Evolutionary conservation across 1,140 invertebrate species (phyloP), one percentile per base, ranked within the genome.

Genomic region (Aphelinus certus): DNA sequence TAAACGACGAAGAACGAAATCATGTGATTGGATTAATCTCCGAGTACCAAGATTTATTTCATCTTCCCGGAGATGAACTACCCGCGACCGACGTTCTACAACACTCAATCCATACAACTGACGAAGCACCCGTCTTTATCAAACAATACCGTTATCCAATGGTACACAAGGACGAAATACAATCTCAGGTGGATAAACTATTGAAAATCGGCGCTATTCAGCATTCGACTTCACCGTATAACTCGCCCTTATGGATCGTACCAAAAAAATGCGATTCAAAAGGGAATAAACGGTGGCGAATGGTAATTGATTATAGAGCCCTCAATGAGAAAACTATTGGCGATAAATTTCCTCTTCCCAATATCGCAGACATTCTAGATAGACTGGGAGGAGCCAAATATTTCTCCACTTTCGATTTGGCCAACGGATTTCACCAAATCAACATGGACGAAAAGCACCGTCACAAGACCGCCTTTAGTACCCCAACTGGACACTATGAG

Each of bases 391-490:
- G 9, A 3, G 3, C 4, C 4, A 60, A 51, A 49, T 61, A 70
- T 10, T 70, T 57, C 9, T 46, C 45, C 3, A 10, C 57, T 7
- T 1, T 61, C 1, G 47, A 70, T 51, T 6, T 70, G 5, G 53
- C 53, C 3, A 3, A 1, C 6, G 42, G 58, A 42, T 70, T 70
- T 9, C 88, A 84, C 80, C 89, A 91, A 79, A 79, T 90, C 7
- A 55, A 69, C 1, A 72, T 90, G 1, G 72, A 82, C 9, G 10
- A 81, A 80, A 63, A 83, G 7, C 83, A 86, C 76, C 76, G 57
- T 57, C 62, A 78, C 0, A 89, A 89, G 79, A 88, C 88, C 1
- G 86, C 84, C 1, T 87, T 89, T 69, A 51, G 49, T 26, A 82
- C 79, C 4, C 71, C 80, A 26, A 77, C 68, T 42, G 68, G 64